Evolutionary conservation across 2,113 vertebrate genomes (phyloP), one percentile per base, ranked within the genome.

Genomic region (Zosterops borbonicus): DNA sequence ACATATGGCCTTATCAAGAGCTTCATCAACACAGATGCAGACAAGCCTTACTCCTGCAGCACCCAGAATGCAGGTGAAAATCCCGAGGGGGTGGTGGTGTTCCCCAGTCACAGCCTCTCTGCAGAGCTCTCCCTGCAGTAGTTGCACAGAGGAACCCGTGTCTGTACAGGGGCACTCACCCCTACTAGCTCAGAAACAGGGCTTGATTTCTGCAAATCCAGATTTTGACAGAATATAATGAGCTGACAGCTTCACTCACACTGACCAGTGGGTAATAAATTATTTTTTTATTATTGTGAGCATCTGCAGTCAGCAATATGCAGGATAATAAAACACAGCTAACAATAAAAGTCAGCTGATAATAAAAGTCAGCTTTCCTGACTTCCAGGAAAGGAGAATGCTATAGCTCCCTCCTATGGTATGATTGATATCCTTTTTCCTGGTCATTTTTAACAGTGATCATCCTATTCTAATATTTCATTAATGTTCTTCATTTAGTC

Each of bases 381-480:
- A 50, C 37, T 91, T 94, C 68, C 21, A 55, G 49, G 46, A 60
- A 87, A 53, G 78, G 16, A 87, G 59, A 80, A 83, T 67, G 67
- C 79, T 90, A 22, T 1, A 80, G 79, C 92, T 93, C 95, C 87
- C 90, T 95, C 87, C 69, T 35, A 92, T 77, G 83, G 78, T 29
- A 73, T 12, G 10, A 79, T 50, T 80, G 41, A n/a, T 20, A 41
- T 6, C 22, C 60, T 60, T 89, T 82, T 47, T 27, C 42, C 22
- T 2, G 0, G 46, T 44, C 2, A 31, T 71, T 69, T 90, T 81
- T 49, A 73, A n/a, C 20, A 46, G 52, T 15, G 27, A 52, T 21
- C 28, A 88, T 41, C 20, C 33, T 63, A 33, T 21, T 80, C 39
- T 62, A 90, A 15, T 46, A 59, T 83, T 86, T 74, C 71, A 64